Base-by-base conservation (phyloP, 2,797 vertebrate species). In the Pipistrellus pipistrellus region DNA sequence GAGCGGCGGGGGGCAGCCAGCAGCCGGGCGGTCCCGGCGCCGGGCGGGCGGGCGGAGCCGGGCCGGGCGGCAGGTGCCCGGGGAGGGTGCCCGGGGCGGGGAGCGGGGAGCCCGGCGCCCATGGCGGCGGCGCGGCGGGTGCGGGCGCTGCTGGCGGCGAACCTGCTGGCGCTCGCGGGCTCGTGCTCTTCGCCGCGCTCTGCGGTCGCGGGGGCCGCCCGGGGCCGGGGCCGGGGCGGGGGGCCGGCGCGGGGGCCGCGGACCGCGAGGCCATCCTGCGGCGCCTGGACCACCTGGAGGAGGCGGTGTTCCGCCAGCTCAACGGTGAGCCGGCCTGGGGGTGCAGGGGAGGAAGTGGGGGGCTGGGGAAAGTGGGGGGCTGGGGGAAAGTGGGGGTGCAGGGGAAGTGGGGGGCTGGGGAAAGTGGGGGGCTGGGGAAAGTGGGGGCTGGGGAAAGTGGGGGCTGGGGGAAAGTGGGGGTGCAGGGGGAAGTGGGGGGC, bases 261-360 rank as follows among this genome's bases (percentile, higher is more conserved):
- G 99, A 99, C 98, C 98, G 99, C 57, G 99, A 99, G 97, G 99
- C 99, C 93, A 99, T 99, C 97, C 99, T 99, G 81, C 99, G 99
- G 98, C 98, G 99, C 95, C 98, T 99, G 95, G 99, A 99, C 97
- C 99, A 99, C 97, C 98, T 99, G 97, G 99, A 99, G 97, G 99
- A 99, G 95, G 99, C 99, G 97, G 99, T 99, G 95, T 99, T 99
- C 98, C 99, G 99, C 91, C 99, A 99, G 96, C 98, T 99, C 27
- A 99, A 99, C 96, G 99, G 99, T 99, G 98, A 18, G 73, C 62
- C 62, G 44, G 44, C 44, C 44, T 9, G 44, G 44, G 44, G 44
- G 41, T 6, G 41, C 41, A 6, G 44, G 44, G 44, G 44, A 44
- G 44, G 8, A 44, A 2, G 8, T 9, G 44, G 44, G 44, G 44